These are phyloP conservation scores for Phaethon lepturus DNA, from an alignment of 2,113 vertebrate species.

Conservation along the genomic window DNA sequence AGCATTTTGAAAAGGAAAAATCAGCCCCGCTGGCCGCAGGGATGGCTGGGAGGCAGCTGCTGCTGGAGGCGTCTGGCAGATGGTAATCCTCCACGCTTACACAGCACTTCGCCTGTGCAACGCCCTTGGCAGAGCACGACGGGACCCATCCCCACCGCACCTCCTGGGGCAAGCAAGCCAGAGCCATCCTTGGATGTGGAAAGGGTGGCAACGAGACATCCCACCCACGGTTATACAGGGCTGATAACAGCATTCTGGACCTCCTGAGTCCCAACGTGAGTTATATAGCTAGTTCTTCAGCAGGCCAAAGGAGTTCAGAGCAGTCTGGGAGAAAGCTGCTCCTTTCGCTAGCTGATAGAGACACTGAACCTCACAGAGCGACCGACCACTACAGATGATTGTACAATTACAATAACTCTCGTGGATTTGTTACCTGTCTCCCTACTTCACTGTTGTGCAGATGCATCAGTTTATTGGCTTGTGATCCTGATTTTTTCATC, in stretches of 20 bases:
- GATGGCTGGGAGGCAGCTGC: slow-evolving; percentile 7
- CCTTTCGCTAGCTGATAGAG: background rate
- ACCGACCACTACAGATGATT: slow-evolving; percentile 51
- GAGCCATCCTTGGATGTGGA: background rate
- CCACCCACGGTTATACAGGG: background rate
- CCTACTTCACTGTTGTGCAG: slow-evolving; percentile 99
- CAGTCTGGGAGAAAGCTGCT: background rate
- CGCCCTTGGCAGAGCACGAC: background rate
- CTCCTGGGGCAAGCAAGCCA: background rate
- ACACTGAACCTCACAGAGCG: slow-evolving; percentile 5
- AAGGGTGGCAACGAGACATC: background rate
- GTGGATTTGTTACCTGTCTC: slow-evolving; percentile 89
- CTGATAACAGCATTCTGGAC: background rate
- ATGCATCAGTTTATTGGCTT: slow-evolving; percentile 99
- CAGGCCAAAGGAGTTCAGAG: slow-evolving; percentile 30
- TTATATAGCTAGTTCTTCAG: background rate
- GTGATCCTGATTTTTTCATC: slow-evolving; percentile 94
- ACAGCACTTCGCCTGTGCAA: fast-evolving
- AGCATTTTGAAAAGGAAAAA: background rate
- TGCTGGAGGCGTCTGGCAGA: background rate
- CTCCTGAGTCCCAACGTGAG: background rate
- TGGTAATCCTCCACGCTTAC: background rate
- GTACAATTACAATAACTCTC: slow-evolving; percentile 66
- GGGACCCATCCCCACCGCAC: background rate
- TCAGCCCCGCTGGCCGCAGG: background rate